phyloP scores from a whole-genome alignment of 2,888 invertebrate genomes.

The Hemithea aestivaria region DNA sequence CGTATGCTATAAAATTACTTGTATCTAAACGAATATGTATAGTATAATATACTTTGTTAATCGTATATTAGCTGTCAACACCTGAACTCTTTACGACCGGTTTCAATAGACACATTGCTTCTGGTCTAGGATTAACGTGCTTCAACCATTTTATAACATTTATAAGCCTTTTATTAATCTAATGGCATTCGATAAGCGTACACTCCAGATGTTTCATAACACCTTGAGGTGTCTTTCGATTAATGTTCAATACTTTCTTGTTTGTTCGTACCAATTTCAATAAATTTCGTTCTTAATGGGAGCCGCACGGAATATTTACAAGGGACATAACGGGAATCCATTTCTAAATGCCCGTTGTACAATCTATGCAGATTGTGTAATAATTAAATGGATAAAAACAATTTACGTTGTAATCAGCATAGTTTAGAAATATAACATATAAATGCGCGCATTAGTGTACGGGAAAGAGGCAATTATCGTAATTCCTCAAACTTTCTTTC shows the following conservation, averaged over 20 bases:
- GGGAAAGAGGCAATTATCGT: constrained; percentile 13
- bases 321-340: background rate
- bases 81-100: constrained; percentile 33
- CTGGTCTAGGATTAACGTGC: constrained; percentile 15
- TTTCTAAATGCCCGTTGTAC: background rate
- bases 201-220: constrained; percentile 19
- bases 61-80: constrained; percentile 43
- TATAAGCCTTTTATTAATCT: constrained; percentile 16
- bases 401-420: background rate
- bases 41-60: too few species aligned
- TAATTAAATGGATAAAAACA: too few species aligned
- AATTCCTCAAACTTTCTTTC: constrained; percentile 6
- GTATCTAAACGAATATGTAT: too few species aligned
- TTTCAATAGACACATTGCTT: constrained; percentile 30
- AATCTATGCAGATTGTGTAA: too few species aligned
- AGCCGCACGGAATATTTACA: background rate
- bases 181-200: constrained; percentile 18
- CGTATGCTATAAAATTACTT: too few species aligned
- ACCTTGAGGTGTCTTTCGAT: constrained; percentile 13
- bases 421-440: constrained; percentile 3
- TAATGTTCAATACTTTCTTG: constrained; percentile 3
- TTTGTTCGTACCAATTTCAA: background rate
- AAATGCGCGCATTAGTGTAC: constrained; percentile 5
- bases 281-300: too few species aligned
- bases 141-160: constrained; percentile 7